phyloP scores from a whole-genome alignment of 2,113 vertebrate genomes.

The Paraplagusia blochii region DNA sequence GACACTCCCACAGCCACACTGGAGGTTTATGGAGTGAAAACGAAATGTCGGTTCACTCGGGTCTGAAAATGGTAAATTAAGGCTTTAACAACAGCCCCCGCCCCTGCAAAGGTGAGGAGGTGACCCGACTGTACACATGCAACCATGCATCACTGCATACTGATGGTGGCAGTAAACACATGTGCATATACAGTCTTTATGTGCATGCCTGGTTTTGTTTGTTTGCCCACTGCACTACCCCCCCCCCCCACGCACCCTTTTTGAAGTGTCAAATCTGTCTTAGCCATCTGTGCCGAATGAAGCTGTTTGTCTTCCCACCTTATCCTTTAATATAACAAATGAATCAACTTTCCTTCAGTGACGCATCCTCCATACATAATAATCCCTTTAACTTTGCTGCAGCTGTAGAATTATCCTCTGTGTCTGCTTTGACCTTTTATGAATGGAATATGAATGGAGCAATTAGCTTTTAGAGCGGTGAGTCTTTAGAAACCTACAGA shows the following conservation, averaged over 20 bases:
- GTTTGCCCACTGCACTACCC: slow-evolving; percentile 5
- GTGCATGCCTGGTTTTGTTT: slow-evolving; percentile 12
- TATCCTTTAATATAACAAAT: slow-evolving; percentile 13
- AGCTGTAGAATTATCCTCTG: not conserved
- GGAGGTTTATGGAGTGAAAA: slow-evolving; percentile 19
- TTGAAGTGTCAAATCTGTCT: slow-evolving; percentile 19
- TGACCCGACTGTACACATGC: not conserved
- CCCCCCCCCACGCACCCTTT: not conserved
- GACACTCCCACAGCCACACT: slow-evolving; percentile 21
- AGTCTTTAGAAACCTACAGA: not conserved
- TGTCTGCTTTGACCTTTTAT: not conserved
- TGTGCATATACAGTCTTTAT: slow-evolving; percentile 12
- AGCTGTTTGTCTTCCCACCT: slow-evolving; percentile 1
- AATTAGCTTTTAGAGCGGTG: slow-evolving; percentile 5
- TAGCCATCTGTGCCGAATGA: slow-evolving; percentile 14
- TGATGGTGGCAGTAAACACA: slow-evolving; percentile 13
- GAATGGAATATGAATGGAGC: not conserved
- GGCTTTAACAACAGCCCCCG: slow-evolving; percentile 28
- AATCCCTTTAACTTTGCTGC: not conserved
- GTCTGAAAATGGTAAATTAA: slow-evolving; percentile 47
- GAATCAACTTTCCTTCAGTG: slow-evolving; percentile 6
- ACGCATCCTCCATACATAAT: not conserved
- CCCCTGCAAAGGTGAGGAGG: slow-evolving; percentile 43
- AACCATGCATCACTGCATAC: slow-evolving; percentile 3
- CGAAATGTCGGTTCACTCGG: slow-evolving; percentile 27